These are phyloP conservation scores for Agelas oroides DNA, from an alignment of 37 sponge, comb jelly and placozoan species.

Conservation along the genomic window DNA sequence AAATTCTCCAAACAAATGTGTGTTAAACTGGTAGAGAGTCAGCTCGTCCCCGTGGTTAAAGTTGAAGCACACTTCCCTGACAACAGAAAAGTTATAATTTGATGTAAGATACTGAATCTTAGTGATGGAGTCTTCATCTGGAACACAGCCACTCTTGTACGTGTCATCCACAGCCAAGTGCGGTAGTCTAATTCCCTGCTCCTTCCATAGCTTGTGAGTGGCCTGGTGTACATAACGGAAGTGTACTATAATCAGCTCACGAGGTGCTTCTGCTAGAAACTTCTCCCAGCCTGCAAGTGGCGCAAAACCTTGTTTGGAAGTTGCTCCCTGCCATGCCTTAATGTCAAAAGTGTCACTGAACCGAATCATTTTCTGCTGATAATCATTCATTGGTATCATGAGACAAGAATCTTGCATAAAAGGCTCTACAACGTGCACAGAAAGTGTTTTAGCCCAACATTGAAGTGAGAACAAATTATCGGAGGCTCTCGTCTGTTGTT, in stretches of 20 bases:
- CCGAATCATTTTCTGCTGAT: not conserved
- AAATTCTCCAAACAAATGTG: slow-evolving; percentile 28
- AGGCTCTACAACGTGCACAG: slow-evolving; percentile 22
- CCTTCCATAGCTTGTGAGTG: not conserved
- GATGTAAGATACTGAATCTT: not conserved
- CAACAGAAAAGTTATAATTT: slow-evolving; percentile 1
- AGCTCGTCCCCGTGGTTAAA: slow-evolving; percentile 29
- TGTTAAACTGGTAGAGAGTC: slow-evolving; percentile 27
- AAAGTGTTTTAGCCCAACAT: slow-evolving; percentile 40
- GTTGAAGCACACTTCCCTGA: slow-evolving; percentile 13
- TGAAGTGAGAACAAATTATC: slow-evolving; percentile 36
- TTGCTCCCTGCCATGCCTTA: not conserved
- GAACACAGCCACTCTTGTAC: not conserved
- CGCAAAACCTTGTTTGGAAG: slow-evolving; percentile 1
- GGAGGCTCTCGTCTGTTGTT: slow-evolving; percentile 10
- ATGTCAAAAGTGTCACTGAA: slow-evolving; percentile 41
- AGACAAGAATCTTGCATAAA: not conserved
- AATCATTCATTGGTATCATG: not conserved
- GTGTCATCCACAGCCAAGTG: not conserved
- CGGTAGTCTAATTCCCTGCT: not conserved
- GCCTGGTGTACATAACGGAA: not conserved
- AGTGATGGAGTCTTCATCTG: not conserved
- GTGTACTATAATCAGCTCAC: slow-evolving; percentile 16
- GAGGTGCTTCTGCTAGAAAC: slow-evolving; percentile 14
- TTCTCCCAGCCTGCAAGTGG: slow-evolving; percentile 1